These are phyloP conservation scores for Psammodynastes pulverulentus DNA, from an alignment of 2,113 vertebrate genomes.

Conservation along the genomic window DNA sequence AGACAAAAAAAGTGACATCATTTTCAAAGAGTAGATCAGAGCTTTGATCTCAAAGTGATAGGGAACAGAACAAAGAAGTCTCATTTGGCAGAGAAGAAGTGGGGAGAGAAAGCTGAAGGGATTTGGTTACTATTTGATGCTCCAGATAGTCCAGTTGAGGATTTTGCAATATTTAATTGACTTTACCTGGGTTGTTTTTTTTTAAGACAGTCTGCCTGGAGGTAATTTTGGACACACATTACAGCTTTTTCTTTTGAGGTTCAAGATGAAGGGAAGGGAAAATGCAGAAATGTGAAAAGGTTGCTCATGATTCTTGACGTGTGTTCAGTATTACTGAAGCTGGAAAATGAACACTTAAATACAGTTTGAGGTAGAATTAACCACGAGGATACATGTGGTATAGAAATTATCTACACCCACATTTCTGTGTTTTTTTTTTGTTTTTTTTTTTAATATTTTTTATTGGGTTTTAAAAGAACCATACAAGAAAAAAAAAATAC, in stretches of 20 bases:
- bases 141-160: not conserved
- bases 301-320: conserved; percentile 1
- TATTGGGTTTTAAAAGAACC: no score
- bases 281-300: conserved; percentile 5
- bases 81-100: conserved; percentile 28
- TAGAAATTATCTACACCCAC: not conserved
- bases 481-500: no score
- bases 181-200: not conserved
- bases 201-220: conserved; percentile 20
- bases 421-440: not conserved
- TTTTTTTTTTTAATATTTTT: no score
- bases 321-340: conserved; percentile 1
- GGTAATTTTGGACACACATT: conserved; percentile 31
- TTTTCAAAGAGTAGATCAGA: conserved; percentile 50
- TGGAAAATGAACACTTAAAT: not conserved
- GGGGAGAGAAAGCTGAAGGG: not conserved
- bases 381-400: not conserved
- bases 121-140: not conserved
- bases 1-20: conserved; percentile 45
- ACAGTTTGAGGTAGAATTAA: not conserved
- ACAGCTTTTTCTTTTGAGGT: not conserved
- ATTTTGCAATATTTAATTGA: conserved; percentile 30
- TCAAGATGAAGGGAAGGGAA: not conserved
- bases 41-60: conserved; percentile 50
- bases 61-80: conserved; percentile 48